Evolutionary conservation across 2,888 invertebrate genomes (phyloP).

Genomic region (Drosophila barbarae): DNA sequence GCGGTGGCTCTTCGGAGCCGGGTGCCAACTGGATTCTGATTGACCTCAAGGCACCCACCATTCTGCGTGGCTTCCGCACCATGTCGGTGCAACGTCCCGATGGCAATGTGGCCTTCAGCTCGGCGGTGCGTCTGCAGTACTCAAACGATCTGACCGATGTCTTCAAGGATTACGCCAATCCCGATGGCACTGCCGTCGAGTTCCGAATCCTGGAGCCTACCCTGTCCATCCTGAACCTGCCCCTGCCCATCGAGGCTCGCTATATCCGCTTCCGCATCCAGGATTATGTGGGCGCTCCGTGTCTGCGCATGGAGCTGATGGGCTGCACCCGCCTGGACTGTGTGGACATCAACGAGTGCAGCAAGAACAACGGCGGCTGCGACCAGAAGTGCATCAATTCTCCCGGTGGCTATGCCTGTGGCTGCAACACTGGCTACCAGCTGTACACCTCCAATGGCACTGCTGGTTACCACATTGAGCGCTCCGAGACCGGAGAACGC

Average conservation of each 20-base stretch:
- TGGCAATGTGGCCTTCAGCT: conserved; percentile 92
- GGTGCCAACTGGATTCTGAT: conserved; percentile 94
- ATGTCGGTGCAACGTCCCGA: conserved; percentile 92
- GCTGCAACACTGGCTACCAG: conserved; percentile 95
- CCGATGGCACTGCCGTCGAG: conserved; percentile 95
- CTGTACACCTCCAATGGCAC: conserved; percentile 93
- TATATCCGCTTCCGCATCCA: conserved; percentile 91
- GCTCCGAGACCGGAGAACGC: conserved; percentile 90
- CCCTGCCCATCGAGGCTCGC: conserved; percentile 94
- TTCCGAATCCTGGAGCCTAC: conserved; percentile 94
- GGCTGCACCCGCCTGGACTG: conserved; percentile 95
- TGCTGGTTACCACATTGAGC: conserved; percentile 90
- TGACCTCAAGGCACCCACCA: conserved; percentile 92
- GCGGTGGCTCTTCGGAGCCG: conserved; percentile 91
- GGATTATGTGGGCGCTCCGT: conserved; percentile 93
- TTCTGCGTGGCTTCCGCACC: conserved; percentile 93
- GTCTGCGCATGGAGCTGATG: conserved; percentile 94
- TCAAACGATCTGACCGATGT: conserved; percentile 93
- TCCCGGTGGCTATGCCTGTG: conserved; percentile 92
- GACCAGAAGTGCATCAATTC: conserved; percentile 95
- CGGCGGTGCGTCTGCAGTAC: conserved; percentile 91
- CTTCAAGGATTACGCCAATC: conserved; percentile 94
- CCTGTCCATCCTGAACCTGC: conserved; percentile 93
- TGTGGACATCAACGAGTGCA: conserved; percentile 92
- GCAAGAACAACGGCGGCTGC: conserved; percentile 92